Conservation (phyloP, 2,797 vertebrate species). For the Pseudomugil tenellus region DNA sequence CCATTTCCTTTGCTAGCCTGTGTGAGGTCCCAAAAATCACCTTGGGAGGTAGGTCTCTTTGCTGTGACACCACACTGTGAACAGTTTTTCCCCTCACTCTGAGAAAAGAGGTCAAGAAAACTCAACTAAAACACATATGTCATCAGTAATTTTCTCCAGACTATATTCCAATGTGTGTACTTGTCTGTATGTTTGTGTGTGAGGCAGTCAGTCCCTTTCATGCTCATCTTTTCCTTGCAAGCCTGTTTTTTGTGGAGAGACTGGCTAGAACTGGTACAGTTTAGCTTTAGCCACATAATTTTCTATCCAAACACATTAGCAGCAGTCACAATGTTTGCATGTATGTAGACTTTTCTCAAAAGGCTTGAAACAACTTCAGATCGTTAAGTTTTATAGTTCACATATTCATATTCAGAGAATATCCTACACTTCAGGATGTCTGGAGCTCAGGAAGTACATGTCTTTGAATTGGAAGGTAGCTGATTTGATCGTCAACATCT, state of each 20-base stretch:
- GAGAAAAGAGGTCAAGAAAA: constrained; percentile 25
- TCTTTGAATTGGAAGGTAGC: not conserved
- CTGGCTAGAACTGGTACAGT: constrained; percentile 3
- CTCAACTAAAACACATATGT: constrained; percentile 21
- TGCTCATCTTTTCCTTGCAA: constrained; percentile 35
- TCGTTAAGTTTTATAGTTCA: not conserved
- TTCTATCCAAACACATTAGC: constrained; percentile 3
- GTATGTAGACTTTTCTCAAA: not conserved
- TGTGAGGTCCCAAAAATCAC: constrained; percentile 71
- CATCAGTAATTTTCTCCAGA: constrained; percentile 58
- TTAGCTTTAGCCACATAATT: constrained; percentile 18
- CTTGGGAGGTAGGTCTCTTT: constrained; percentile 19
- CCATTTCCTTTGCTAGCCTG: constrained; percentile 44
- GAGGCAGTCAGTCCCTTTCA: constrained; percentile 17
- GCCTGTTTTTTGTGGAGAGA: constrained; percentile 32
- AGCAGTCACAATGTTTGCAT: not conserved
- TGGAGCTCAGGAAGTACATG: not conserved
- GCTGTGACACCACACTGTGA: constrained; percentile 44
- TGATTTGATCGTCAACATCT: not conserved
- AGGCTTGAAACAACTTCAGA: not conserved
- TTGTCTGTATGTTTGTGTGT: not conserved
- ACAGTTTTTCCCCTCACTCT: constrained; percentile 26
- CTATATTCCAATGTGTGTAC: constrained; percentile 28
- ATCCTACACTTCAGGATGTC: not conserved
- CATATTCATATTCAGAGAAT: not conserved